Conservation (phyloP, 2,797 vertebrate species). For the Ispidina picta region DNA sequence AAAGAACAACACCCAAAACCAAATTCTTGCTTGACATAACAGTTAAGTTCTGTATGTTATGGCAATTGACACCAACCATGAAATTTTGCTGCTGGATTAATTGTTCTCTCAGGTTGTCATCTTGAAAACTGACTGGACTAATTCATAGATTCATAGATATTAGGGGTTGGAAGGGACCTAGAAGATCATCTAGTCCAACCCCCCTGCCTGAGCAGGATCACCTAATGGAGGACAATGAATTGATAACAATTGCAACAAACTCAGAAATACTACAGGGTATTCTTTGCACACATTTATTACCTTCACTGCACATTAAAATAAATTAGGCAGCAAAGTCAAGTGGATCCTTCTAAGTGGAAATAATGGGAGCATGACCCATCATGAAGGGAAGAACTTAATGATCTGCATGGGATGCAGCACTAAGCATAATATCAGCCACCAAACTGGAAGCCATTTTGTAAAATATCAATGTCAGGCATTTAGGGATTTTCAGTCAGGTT, state of each 20-base stretch:
- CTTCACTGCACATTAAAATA: not conserved
- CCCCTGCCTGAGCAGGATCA: too few species aligned
- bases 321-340: not conserved
- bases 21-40: not conserved
- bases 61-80: not conserved
- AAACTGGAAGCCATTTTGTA: not conserved
- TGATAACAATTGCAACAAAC: not conserved
- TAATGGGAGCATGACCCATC: not conserved
- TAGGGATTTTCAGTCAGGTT: not conserved
- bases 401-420: not conserved
- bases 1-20: not conserved
- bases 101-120: not conserved
- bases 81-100: not conserved
- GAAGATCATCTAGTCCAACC: too few species aligned
- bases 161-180: too few species aligned
- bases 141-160: too few species aligned
- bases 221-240: not conserved
- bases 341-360: not conserved
- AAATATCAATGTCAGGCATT: not conserved
- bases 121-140: not conserved
- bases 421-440: not conserved
- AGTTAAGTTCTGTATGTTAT: not conserved
- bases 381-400: not conserved
- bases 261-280: not conserved
- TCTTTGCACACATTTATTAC: not conserved